Evolutionary conservation across 2,797 vertebrate genomes (phyloP), one percentile per base, ranked within the genome.

Genomic region (Melanotaenia trifasciata): DNA sequence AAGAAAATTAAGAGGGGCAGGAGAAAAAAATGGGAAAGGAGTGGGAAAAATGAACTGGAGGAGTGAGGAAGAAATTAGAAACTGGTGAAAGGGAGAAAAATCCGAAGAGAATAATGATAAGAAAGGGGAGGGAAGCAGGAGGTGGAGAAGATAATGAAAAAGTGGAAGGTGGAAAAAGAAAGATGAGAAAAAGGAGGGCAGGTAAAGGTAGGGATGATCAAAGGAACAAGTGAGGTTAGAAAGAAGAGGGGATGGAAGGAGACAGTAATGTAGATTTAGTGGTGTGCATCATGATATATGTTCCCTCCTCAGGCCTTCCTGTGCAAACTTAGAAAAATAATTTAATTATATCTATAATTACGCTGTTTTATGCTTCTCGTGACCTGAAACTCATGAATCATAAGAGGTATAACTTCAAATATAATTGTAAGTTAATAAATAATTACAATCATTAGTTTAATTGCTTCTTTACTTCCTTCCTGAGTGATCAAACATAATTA

Each of bases 261-360:
- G 33, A 4, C 50, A 36, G 54, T 64, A 50, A 35, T 45, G 59
- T 33, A 59, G 16, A 18, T 63, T 32, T 64, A 63, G 30, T 14
- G 20, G 22, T 24, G 14, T 54, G 66, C 57, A 26, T 64, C 1
- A 7, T 75, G 40, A 71, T 57, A 38, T 36, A 50, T 40, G 56
- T 45, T 67, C n/a, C 53, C 36, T 72, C 67, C 70, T 45, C 70
- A 47, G 67, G 32, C 9, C 58, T 69, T 86, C 74, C 80, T 83
- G 65, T 63, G n/a, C 20, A 69, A 73, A 81, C 61, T 36, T 22
- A 56, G 61, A 58, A 40, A 72, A 58, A 3, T 40, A 57, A 75
- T 72, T 6, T 0, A 72, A 76, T 85, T 67, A 72, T 11, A 28
- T 45, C 30, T 13, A 26, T 71, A 65, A 70, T 72, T 58, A 45